Base-by-base conservation (phyloP, 2,797 vertebrate genomes). In the Sebastes matsubarae region DNA sequence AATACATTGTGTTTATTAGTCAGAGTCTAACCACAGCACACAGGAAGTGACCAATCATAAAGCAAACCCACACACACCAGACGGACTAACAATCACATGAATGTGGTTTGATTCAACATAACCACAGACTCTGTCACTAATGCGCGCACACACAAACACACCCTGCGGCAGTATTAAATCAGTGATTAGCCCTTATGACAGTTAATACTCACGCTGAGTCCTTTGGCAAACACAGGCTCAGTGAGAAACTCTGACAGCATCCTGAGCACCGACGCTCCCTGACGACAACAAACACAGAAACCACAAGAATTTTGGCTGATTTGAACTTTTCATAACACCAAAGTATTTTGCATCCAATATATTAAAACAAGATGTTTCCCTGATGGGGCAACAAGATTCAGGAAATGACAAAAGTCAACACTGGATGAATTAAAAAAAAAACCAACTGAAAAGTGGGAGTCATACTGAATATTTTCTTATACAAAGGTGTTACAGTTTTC, bases 201-300 rank as follows among this genome's bases (percentile, higher is more conserved):
- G 25, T 24, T 55, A 8, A 70, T 76, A 93, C 97, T 97, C 93
- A 99, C 98, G 69, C 93, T 89, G 69, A 99, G 90, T 72, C 98
- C 98, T 57, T 81, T 42, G 70, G 88, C 94, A 92, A 99, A 99
- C 11, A 98, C 76, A 0, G 94, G 8, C 83, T 99, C 98, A 0
- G 92, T 95, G 73, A 99, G 96, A 89, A 99, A 99, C 73, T 94
- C 88, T 0, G 98, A 99, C 18, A 99, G 94, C 98, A 99, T 99
- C 83, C 96, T 95, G 60, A 99, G 92, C 61, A 99, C 98, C 0
- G 97, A 95, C 0, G 97, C 97, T 5, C 98, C 98, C 98, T 99
- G 86, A 71, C 75, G 88, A 77, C 22, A 71, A 74, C 68, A 84
- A 75, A 80, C 54, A 79, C 34, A 82, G 25, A 75, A 84, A 83